Conservation (phyloP, 2,888 invertebrate genomes). For the Lasioglossum pauxillum region DNA sequence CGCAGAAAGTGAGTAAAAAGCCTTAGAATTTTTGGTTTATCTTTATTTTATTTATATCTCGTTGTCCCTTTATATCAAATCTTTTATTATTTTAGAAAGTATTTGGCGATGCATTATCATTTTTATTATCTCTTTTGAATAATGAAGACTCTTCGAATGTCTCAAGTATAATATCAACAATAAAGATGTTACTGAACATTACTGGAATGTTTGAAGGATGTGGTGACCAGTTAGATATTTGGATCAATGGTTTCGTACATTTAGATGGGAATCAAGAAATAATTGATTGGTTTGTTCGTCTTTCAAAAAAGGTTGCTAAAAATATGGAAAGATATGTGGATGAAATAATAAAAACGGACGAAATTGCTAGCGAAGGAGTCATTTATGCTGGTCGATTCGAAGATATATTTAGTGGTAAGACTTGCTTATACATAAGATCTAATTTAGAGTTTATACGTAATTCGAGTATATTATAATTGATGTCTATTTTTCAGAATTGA, state of each 20-base stretch:
- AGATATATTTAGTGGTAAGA: slow-evolving; percentile 67
- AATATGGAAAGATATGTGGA: slow-evolving; percentile 76
- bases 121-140: slow-evolving; percentile 74
- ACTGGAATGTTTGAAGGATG: slow-evolving; percentile 89
- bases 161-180: slow-evolving; percentile 85
- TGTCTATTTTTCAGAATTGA: slow-evolving; percentile 53
- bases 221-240: slow-evolving; percentile 88
- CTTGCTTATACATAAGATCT: not conserved
- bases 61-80: not conserved
- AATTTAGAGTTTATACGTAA: not conserved
- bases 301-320: slow-evolving; percentile 66
- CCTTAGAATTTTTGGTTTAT: slow-evolving; percentile 1
- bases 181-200: slow-evolving; percentile 87
- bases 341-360: slow-evolving; percentile 71
- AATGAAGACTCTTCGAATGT: slow-evolving; percentile 53
- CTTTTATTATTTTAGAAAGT: slow-evolving; percentile 61
- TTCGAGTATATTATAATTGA: not conserved
- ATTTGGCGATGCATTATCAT: slow-evolving; percentile 72
- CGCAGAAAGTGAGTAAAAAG: slow-evolving; percentile 65
- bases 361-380: slow-evolving; percentile 66
- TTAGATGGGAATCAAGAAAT: slow-evolving; percentile 69
- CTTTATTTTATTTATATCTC: not conserved
- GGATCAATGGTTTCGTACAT: slow-evolving; percentile 86
- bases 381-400: slow-evolving; percentile 59
- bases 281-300: slow-evolving; percentile 77